Evolutionary conservation across 2,797 vertebrate species (phyloP).

Genomic region (Lutjanus campechanus): DNA sequence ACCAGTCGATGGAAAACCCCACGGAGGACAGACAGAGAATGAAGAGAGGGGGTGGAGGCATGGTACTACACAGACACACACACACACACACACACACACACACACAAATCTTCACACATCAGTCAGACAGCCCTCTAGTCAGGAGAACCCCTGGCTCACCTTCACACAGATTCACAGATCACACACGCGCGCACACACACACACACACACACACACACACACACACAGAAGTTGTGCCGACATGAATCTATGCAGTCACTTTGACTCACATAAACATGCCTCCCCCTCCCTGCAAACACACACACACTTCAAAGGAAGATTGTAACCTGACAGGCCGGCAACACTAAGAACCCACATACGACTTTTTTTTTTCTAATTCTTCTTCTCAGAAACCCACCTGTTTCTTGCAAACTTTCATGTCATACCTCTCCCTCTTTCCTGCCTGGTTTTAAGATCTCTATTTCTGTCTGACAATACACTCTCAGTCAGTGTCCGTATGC

Average conservation of each 20-base stretch:
- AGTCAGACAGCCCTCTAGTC: slow-evolving; percentile 85
- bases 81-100: slow-evolving; percentile 52
- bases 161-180: slow-evolving; percentile 86
- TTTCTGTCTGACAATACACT: slow-evolving; percentile 37
- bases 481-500: slow-evolving; percentile 60
- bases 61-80: slow-evolving; percentile 48
- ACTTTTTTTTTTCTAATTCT: slow-evolving; percentile 54
- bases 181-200: slow-evolving; percentile 51
- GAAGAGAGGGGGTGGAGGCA: slow-evolving; percentile 50
- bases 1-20: slow-evolving; percentile 80
- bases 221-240: slow-evolving; percentile 71
- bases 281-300: slow-evolving; percentile 69
- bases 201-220: slow-evolving; percentile 21
- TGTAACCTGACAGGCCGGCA: slow-evolving; percentile 73
- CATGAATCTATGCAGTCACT: slow-evolving; percentile 79
- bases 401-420: slow-evolving; percentile 72
- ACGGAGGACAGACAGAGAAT: slow-evolving; percentile 57
- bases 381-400: slow-evolving; percentile 72
- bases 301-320: slow-evolving; percentile 80
- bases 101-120: slow-evolving; percentile 74
- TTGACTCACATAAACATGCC: slow-evolving; percentile 82
- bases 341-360: slow-evolving; percentile 76
- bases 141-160: slow-evolving; percentile 89
- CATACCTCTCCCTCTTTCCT: slow-evolving; percentile 32
- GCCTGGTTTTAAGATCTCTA: slow-evolving; percentile 34